A percentile compares a stretch with the other conserved stretches of the same genome.
These are phyloP conservation scores for Tachysurus vachellii DNA, from an alignment of 2,113 vertebrate genomes.

Conservation along the genomic window DNA sequence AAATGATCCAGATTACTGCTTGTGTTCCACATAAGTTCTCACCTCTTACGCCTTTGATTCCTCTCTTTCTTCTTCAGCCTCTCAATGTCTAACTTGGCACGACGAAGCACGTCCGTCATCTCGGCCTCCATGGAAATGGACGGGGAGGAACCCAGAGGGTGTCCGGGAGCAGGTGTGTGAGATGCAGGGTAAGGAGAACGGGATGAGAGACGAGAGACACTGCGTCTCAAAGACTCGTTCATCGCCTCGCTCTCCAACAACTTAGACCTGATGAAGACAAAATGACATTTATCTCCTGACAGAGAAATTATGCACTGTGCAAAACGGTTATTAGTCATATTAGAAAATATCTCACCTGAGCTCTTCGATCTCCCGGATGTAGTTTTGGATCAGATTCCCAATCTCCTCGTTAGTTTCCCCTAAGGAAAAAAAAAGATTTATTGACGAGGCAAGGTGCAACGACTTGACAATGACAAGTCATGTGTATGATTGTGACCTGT, in stretches of 20 bases:
- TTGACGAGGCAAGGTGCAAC: neutral
- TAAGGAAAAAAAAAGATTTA: conserved; percentile 54
- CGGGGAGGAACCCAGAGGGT: conserved; percentile 73
- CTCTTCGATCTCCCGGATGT: conserved; percentile 94
- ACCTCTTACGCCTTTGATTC: conserved; percentile 87
- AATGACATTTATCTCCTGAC: neutral
- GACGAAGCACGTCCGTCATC: conserved; percentile 83
- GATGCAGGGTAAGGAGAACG: conserved; percentile 71
- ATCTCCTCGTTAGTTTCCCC: conserved; percentile 92
- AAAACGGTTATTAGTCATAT: neutral
- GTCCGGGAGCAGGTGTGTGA: conserved; percentile 56
- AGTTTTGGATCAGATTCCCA: conserved; percentile 89
- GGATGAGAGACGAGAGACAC: conserved; percentile 76
- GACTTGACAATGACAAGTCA: neutral
- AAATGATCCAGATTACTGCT: neutral
- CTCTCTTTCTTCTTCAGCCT: conserved; percentile 90
- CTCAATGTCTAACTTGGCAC: conserved; percentile 92
- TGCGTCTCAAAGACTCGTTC: conserved; percentile 91
- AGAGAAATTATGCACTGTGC: neutral
- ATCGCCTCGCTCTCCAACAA: conserved; percentile 94
- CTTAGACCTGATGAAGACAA: conserved; percentile 77
- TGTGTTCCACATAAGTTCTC: neutral
- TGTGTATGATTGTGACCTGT: conserved; percentile 68
- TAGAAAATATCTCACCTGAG: conserved; percentile 77
- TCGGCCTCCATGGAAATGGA: conserved; percentile 79